Evolutionary conservation across 2,888 invertebrate species (phyloP).

Genomic region (Chironomus riparius): DNA sequence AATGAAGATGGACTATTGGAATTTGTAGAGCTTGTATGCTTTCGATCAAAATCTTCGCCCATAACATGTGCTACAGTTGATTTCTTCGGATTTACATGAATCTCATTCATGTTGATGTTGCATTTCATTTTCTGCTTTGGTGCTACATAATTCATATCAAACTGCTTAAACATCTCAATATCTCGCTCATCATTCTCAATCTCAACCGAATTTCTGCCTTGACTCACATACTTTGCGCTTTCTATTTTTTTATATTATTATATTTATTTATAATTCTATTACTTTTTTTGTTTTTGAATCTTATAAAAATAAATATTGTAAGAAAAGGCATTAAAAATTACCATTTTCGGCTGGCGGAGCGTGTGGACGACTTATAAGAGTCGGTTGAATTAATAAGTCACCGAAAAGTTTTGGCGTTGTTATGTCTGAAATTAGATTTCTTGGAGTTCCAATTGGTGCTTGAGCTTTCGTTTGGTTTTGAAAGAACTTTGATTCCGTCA

Average conservation of each 20-base stretch:
- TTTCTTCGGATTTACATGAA: constrained; percentile 55
- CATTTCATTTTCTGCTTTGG: constrained; percentile 67
- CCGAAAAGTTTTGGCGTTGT: neutral
- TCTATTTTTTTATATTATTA: neutral
- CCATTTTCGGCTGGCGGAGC: constrained; percentile 1
- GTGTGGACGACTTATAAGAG: neutral
- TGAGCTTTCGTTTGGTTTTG: constrained; percentile 36
- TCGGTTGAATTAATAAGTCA: constrained; percentile 2
- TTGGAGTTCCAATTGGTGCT: constrained; percentile 37
- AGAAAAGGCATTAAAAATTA: neutral
- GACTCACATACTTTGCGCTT: neutral
- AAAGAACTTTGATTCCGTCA: constrained; percentile 41
- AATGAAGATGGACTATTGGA: constrained; percentile 20
- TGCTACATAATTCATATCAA: constrained; percentile 74
- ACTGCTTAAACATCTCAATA: constrained; percentile 78
- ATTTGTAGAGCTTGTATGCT: constrained; percentile 12
- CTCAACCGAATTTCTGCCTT: neutral
- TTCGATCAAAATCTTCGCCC: constrained; percentile 1
- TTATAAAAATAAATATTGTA: neutral
- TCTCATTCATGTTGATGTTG: constrained; percentile 70
- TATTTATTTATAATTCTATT: neutral
- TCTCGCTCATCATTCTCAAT: constrained; percentile 73
- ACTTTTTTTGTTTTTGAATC: neutral
- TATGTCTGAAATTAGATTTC: neutral
- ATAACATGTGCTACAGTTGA: neutral